Base-by-base conservation (phyloP, 2,797 vertebrate genomes). In the Epinephelus malabaricus region DNA sequence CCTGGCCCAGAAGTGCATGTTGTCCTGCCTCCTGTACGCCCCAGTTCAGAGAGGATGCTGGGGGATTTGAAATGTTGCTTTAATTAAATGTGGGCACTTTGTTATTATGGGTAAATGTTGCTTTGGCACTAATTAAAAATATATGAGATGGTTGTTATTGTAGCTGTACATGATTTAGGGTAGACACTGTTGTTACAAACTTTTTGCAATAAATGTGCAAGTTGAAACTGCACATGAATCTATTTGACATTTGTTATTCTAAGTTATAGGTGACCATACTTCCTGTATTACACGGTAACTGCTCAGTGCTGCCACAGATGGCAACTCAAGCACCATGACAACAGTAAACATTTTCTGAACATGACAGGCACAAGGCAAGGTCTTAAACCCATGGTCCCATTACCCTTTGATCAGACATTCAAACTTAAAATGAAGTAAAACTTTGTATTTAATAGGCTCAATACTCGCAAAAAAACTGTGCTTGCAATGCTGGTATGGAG, bases 321-420 rank as follows among this genome's bases (percentile, higher is more conserved):
- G 64, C 27, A 80, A 72, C 79, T 69, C 46, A 60, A 59, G 76
- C 90, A 68, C 88, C 94, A 85, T 96, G 93, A 92, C 95, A 95
- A 96, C 92, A 86, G 74, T 81, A 93, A 94, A 95, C 86, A 93
- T 69, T 81, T 83, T 64, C 76, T 56, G 59, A 89, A 81, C 53
- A 78, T 81, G 66, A 79, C 69, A 58, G 30, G 69, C 78, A 62
- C 34, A 84, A 73, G 30, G 7, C 43, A 61, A 50, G n/a, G 63
- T 13, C 60, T 61, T 21, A 85, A 34, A 30, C 25, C 10, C 51
- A 50, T 21, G 19, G 12, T 68, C 54, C 50, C 11, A 56, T 61
- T 53, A 19, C 69, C n/a, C 7, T 0, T 55, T 27, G 7, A 19
- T 14, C 14, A 62, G 15, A 84, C 8, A 74, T 51, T 46, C 59